Evolutionary conservation across 2,888 invertebrate genomes (phyloP).

Genomic region (Cylloceria caligata): DNA sequence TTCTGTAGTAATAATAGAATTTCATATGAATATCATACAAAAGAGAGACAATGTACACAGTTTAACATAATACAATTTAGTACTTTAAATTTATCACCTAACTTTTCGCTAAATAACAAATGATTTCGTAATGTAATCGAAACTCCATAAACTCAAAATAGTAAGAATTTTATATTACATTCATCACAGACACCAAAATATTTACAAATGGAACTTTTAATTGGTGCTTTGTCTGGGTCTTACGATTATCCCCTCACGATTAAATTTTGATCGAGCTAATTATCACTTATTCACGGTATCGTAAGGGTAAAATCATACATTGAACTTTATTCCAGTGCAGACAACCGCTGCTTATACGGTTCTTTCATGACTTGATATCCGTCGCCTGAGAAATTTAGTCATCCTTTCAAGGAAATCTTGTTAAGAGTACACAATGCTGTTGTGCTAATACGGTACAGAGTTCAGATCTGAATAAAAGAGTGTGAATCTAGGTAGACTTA

Average conservation of each 20-base stretch:
- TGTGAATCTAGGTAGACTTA: neutral
- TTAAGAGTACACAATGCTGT: conserved; percentile 20
- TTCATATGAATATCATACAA: no score
- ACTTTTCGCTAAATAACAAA: neutral
- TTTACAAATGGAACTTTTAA: neutral
- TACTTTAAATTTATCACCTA: no score
- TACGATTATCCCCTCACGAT: neutral
- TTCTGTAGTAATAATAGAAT: no score
- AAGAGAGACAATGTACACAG: no score
- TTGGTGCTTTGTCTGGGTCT: neutral
- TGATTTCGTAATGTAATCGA: neutral
- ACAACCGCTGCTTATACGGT: conserved; percentile 24
- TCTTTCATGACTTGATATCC: conserved; percentile 31
- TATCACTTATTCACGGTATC: neutral
- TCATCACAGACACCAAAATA: neutral
- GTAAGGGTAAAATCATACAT: conserved; percentile 14
- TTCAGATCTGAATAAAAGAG: neutral
- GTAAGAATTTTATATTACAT: neutral
- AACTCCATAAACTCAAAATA: neutral
- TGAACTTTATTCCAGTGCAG: conserved; percentile 39
- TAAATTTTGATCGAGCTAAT: neutral
- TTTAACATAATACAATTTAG: no score
- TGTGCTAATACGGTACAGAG: neutral
- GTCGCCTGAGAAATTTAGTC: conserved; percentile 53
- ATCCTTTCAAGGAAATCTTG: conserved; percentile 51